A percentile compares a stretch with the other conserved stretches of the same genome.
Evolutionary conservation across 2,797 vertebrate species (phyloP).

Genomic region (Oreochromis mossambicus): DNA sequence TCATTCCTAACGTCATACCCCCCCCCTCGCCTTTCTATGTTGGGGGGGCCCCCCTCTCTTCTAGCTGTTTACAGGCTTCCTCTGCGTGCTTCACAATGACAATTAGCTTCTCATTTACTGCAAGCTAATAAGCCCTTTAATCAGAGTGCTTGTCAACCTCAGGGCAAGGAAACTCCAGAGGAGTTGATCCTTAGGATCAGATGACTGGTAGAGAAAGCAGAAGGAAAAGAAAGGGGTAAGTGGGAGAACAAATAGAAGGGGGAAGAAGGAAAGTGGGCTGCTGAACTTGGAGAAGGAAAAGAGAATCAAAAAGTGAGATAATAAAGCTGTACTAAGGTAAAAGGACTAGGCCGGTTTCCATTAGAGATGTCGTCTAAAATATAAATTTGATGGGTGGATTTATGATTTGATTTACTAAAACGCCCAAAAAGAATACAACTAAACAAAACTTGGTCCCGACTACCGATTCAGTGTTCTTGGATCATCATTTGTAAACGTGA

Average conservation of each 20-base stretch:
- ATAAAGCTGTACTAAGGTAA: neutral
- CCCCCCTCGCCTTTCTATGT: conserved; percentile 1
- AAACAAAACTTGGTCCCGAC: conserved; percentile 2
- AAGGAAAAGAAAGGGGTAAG: conserved; percentile 1
- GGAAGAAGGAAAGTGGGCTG: conserved; percentile 33
- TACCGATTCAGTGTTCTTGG: neutral
- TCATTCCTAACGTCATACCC: conserved; percentile 64
- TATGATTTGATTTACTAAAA: neutral
- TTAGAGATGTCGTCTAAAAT: neutral
- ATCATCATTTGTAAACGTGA: neutral
- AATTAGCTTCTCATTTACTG: conserved; percentile 63
- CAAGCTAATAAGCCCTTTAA: conserved; percentile 72
- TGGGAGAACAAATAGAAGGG: conserved; percentile 18
- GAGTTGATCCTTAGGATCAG: conserved; percentile 63
- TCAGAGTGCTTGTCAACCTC: conserved; percentile 67
- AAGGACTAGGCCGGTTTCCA: neutral
- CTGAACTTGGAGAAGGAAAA: conserved; percentile 21
- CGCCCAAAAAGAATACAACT: neutral
- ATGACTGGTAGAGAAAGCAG: conserved; percentile 47
- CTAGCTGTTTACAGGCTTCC: conserved; percentile 42
- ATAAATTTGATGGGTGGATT: neutral
- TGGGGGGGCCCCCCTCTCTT: conserved; percentile 34
- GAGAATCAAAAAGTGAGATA: conserved; percentile 10
- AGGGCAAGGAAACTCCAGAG: conserved; percentile 49
- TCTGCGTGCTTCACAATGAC: conserved; percentile 57